Conservation (phyloP, 2,113 vertebrate genomes). For the Cacatua alba region DNA sequence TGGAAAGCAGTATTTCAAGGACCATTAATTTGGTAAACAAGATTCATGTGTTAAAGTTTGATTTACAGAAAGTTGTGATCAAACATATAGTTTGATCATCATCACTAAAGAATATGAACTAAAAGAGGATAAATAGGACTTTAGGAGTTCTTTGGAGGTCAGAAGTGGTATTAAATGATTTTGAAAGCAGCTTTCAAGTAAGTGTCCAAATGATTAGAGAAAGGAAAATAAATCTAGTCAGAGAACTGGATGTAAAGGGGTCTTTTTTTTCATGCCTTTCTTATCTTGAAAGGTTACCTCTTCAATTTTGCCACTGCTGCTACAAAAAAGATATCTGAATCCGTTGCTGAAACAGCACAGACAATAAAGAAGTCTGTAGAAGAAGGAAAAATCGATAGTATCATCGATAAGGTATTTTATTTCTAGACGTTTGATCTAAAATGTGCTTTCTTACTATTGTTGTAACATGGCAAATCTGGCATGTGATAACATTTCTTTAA, state of each 20-base stretch:
- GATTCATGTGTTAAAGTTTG: not conserved
- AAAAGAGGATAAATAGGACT: not conserved
- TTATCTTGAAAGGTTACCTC: conserved; percentile 82
- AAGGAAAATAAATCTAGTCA: not conserved
- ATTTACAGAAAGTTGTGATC: not conserved
- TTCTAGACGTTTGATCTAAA: not conserved
- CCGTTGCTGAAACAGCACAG: conserved; percentile 90
- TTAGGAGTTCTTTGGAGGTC: not conserved
- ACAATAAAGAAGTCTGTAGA: conserved; percentile 96
- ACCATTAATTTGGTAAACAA: not conserved
- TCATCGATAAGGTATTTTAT: conserved; percentile 91
- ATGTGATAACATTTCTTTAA: not conserved
- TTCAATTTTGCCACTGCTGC: conserved; percentile 91
- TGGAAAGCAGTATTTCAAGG: not conserved
- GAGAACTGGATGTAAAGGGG: not conserved
- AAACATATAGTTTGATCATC: not conserved
- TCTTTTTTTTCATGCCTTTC: not conserved
- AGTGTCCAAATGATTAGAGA: not conserved
- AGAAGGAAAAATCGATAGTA: conserved; percentile 94
- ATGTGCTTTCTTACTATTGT: not conserved
- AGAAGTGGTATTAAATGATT: not conserved
- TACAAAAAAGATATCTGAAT: conserved; percentile 94
- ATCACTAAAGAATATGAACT: not conserved
- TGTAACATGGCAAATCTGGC: not conserved
- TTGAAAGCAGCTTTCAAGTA: not conserved